Evolutionary conservation across 2,888 invertebrate genomes (phyloP).

Genomic region (Elysia crispata): DNA sequence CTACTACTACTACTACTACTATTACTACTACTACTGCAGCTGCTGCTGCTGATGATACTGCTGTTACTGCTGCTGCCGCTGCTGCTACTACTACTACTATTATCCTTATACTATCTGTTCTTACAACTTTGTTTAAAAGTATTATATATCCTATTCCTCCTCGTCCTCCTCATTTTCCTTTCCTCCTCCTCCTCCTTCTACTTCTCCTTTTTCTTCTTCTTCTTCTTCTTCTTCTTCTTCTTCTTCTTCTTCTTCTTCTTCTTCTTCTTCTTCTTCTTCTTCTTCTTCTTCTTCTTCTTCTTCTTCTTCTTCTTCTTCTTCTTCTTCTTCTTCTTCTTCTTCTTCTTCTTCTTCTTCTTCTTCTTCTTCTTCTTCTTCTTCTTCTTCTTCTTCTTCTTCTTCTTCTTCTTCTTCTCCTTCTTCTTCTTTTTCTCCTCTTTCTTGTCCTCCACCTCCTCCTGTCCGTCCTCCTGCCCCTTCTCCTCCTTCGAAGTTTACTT

Average conservation of each 20-base stretch:
- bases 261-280: no score
- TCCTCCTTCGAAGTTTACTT: background rate
- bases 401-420: constrained; percentile 9
- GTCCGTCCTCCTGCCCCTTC: background rate
- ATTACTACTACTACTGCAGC: no score
- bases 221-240: no score
- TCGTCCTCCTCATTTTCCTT: constrained; percentile 7
- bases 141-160: background rate
- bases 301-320: constrained; percentile 12
- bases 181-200: constrained; percentile 13
- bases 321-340: constrained; percentile 16
- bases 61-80: no score
- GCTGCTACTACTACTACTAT: no score
- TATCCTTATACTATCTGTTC: no score
- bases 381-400: background rate
- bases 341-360: constrained; percentile 22
- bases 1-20: background rate
- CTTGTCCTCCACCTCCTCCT: constrained; percentile 2
- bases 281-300: background rate
- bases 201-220: background rate
- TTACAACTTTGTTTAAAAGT: no score
- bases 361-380: background rate
- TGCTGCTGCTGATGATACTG: no score
- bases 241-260: no score
- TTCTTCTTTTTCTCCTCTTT: constrained; percentile 2